Conservation (phyloP, 2,113 vertebrate genomes). For the Daphoenositta chrysoptera region DNA sequence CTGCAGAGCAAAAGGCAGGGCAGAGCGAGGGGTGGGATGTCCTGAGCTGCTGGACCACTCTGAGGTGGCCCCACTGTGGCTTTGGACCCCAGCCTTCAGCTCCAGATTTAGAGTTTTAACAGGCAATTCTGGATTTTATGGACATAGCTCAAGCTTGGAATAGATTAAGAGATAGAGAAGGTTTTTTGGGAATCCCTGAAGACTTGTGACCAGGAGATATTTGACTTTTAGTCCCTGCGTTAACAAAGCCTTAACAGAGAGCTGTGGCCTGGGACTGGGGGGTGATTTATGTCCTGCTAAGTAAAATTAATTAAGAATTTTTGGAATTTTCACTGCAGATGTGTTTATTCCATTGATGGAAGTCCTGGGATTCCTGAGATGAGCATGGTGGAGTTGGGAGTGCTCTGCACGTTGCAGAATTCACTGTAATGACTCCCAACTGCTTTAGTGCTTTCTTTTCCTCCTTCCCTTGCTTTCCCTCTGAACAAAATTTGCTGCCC, state of each 20-base stretch:
- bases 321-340: background rate
- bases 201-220: fast-evolving
- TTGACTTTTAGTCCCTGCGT: background rate
- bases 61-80: background rate
- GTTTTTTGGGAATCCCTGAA: background rate
- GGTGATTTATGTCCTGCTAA: background rate
- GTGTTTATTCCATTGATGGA: background rate
- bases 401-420: background rate
- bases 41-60: fast-evolving
- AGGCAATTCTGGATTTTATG: background rate
- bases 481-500: background rate
- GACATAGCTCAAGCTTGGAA: background rate
- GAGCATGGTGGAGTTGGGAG: background rate
- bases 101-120: background rate
- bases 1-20: background rate
- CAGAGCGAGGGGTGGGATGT: background rate
- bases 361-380: background rate
- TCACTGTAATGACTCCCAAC: background rate
- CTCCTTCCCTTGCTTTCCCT: background rate
- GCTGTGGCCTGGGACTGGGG: background rate
- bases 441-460: background rate
- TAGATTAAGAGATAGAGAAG: background rate
- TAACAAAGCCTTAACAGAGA: background rate
- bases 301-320: background rate
- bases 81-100: background rate